Evolutionary conservation across 2,113 vertebrate genomes (phyloP).

Genomic region (Rhinichthys klamathensis): DNA sequence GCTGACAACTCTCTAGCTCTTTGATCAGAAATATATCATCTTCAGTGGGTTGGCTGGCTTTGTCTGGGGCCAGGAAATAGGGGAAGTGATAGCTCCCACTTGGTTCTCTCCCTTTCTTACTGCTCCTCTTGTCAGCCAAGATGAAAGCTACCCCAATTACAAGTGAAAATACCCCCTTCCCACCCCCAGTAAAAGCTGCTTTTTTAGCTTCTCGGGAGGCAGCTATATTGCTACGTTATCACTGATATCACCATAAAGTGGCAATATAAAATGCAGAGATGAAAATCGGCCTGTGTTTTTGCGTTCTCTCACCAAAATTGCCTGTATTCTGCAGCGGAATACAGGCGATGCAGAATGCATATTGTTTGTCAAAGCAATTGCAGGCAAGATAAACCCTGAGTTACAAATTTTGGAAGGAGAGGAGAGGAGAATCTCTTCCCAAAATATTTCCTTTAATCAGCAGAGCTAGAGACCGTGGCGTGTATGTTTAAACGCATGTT

Average conservation of each 20-base stretch:
- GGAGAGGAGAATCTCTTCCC: conserved; percentile 32
- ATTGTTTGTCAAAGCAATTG: conserved; percentile 67
- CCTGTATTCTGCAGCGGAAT: conserved; percentile 62
- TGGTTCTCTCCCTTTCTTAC: conserved; percentile 77
- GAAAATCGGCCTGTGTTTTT: conserved; percentile 65
- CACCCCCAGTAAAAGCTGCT: conserved; percentile 55
- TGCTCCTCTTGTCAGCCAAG: conserved; percentile 83
- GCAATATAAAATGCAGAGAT: conserved; percentile 72
- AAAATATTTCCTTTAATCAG: conserved; percentile 42
- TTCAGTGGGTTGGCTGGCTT: conserved; percentile 82
- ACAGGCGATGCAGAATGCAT: background rate
- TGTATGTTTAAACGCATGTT: conserved; percentile 34
- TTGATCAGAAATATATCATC: conserved; percentile 89
- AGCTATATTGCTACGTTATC: conserved; percentile 67
- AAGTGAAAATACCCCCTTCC: conserved; percentile 80
- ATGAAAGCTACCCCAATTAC: conserved; percentile 89
- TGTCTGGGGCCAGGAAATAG: conserved; percentile 89
- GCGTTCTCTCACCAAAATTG: conserved; percentile 63
- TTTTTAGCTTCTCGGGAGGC: conserved; percentile 53
- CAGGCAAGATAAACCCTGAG: conserved; percentile 67
- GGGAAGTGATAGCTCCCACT: conserved; percentile 83
- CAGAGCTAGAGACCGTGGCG: conserved; percentile 20
- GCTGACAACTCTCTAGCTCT: conserved; percentile 83
- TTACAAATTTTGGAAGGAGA: conserved; percentile 55
- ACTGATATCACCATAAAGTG: conserved; percentile 68